Evolutionary conservation across 2,888 invertebrate species (phyloP).

Genomic region (Cenopis cana): DNA sequence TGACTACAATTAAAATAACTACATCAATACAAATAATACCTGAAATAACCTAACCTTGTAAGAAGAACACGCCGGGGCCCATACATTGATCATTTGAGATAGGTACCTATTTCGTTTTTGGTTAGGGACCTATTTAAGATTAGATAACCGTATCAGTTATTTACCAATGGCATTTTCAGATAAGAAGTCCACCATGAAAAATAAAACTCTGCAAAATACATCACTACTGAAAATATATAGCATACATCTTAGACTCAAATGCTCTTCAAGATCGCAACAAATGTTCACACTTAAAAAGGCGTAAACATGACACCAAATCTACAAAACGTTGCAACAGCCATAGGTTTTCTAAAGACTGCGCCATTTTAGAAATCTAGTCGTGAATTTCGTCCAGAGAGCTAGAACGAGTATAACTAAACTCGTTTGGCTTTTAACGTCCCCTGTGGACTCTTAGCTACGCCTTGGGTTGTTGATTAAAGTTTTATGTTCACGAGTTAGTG

Average conservation of each 20-base stretch:
- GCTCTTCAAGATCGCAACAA: not conserved
- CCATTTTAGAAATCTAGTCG: not conserved
- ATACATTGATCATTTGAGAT: no score
- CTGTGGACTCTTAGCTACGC: constrained; percentile 11
- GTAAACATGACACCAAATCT: constrained; percentile 14
- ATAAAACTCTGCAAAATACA: no score
- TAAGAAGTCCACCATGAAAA: no score
- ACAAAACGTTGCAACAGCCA: not conserved
- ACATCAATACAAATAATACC: no score
- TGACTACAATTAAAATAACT: no score
- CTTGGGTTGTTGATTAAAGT: constrained; percentile 16
- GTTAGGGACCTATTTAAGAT: no score
- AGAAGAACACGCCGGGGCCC: no score
- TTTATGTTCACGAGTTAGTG: not conserved
- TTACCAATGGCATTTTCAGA: no score
- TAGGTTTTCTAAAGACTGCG: not conserved
- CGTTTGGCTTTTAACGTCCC: constrained; percentile 13
- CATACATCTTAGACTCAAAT: not conserved
- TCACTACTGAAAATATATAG: no score
- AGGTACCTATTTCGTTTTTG: no score
- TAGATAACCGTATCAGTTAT: no score
- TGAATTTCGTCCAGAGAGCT: constrained; percentile 9
- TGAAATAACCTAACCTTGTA: no score
- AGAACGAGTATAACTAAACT: constrained; percentile 13
- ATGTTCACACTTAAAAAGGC: constrained; percentile 21